Conservation (phyloP, 2,113 vertebrate species). For the Chaenocephalus aceratus region DNA sequence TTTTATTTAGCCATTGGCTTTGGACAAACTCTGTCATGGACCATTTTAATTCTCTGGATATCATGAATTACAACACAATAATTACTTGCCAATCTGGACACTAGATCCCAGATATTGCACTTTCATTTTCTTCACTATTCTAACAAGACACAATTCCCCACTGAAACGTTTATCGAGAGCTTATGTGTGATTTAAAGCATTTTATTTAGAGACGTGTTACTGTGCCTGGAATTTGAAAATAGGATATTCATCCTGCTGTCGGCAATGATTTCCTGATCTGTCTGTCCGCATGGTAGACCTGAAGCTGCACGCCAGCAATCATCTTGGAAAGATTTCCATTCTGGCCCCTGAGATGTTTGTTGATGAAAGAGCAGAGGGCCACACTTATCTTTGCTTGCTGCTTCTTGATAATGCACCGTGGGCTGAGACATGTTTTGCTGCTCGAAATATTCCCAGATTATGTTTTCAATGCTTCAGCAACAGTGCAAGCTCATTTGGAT, state of each 20-base stretch:
- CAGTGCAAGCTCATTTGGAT: conserved; percentile 20
- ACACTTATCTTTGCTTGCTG: conserved; percentile 44
- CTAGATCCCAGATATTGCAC: neutral
- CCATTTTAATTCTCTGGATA: neutral
- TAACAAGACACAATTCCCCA: neutral
- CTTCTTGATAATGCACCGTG: conserved; percentile 49
- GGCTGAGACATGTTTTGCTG: conserved; percentile 31
- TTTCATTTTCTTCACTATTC: neutral
- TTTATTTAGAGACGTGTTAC: neutral
- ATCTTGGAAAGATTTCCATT: conserved; percentile 55
- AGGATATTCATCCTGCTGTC: neutral
- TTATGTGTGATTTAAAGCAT: neutral
- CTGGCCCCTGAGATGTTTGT: conserved; percentile 35
- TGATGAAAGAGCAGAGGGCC: conserved; percentile 47
- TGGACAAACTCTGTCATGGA: neutral
- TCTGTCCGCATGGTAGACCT: conserved; percentile 14
- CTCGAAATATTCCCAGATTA: conserved; percentile 31
- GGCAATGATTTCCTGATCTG: conserved; percentile 1
- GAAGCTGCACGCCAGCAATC: conserved; percentile 43
- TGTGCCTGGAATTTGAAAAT: neutral
- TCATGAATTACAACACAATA: too few species aligned
- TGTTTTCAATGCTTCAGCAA: conserved; percentile 50
- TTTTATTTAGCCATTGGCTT: neutral
- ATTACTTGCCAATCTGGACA: neutral
- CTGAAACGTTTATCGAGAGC: neutral